Conservation (phyloP, 2,113 vertebrate species). For the Trochalopteron elliotii region DNA sequence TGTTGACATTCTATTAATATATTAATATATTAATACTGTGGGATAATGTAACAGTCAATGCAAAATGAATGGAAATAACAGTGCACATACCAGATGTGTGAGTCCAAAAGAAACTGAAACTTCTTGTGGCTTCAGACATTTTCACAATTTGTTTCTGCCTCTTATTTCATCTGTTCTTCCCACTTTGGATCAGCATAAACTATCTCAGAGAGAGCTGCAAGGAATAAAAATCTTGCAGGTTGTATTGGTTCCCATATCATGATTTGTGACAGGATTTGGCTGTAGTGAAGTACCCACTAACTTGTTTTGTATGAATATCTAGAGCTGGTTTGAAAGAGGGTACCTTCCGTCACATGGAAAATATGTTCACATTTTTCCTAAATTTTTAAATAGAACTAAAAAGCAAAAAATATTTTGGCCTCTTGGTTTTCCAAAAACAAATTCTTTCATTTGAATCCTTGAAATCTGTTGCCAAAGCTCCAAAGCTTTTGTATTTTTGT, state of each 20-base stretch:
- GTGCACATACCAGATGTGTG: background rate
- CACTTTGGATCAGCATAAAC: background rate
- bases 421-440: background rate
- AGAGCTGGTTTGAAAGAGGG: background rate
- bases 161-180: background rate
- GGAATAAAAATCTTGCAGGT: background rate
- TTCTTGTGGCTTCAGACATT: background rate
- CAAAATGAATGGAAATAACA: background rate
- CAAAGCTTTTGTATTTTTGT: slow-evolving; percentile 4
- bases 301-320: background rate
- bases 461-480: slow-evolving; percentile 14
- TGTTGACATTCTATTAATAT: slow-evolving; percentile 27
- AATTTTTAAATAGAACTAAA: background rate
- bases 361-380: background rate
- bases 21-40: slow-evolving; percentile 10
- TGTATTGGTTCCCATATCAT: background rate
- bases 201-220: background rate
- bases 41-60: background rate
- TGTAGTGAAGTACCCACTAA: background rate
- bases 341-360: background rate
- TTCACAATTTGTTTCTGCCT: background rate
- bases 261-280: background rate
- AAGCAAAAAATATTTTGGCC: background rate
- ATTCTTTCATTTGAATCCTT: background rate
- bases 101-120: background rate